phyloP scores from a whole-genome alignment of 92 coral and sea anemone species.

The Zoanthus gigantus region DNA sequence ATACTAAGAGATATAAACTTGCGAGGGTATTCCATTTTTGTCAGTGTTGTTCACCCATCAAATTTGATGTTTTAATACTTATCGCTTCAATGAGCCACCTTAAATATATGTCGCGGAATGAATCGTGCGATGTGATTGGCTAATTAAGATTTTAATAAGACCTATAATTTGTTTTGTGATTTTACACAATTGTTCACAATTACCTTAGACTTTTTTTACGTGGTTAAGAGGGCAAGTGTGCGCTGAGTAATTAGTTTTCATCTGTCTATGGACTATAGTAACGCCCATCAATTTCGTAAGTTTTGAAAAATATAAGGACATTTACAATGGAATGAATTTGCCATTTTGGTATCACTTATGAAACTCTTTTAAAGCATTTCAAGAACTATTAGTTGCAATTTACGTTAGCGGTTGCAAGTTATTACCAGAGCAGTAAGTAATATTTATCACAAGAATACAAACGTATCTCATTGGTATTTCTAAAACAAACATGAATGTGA shows the following conservation, averaged over 20 bases:
- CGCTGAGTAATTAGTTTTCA: slow-evolving; percentile 31
- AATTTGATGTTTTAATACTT: slow-evolving; percentile 44
- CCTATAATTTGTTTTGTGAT: slow-evolving; percentile 84
- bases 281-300: background rate
- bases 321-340: background rate
- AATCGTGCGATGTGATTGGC: slow-evolving; percentile 76
- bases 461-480: slow-evolving; percentile 60
- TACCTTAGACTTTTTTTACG: slow-evolving; percentile 43
- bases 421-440: slow-evolving; percentile 12
- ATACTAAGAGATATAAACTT: slow-evolving; percentile 1
- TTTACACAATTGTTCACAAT: slow-evolving; percentile 68
- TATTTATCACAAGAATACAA: slow-evolving; percentile 55
- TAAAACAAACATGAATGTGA: slow-evolving; percentile 69
- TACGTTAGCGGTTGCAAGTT: slow-evolving; percentile 9
- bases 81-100: slow-evolving; percentile 63
- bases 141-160: slow-evolving; percentile 70
- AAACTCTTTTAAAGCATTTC: background rate
- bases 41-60: slow-evolving; percentile 47
- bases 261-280: background rate
- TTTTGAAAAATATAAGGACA: background rate
- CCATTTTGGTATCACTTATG: background rate
- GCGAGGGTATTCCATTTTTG: slow-evolving; percentile 20
- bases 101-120: slow-evolving; percentile 53
- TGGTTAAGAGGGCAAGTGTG: slow-evolving; percentile 43
- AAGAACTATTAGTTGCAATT: background rate